Percentiles rank a stretch among this genome's conserved stretches.
These are phyloP conservation scores for Lithosia quadra DNA, from an alignment of 2,888 invertebrate species.

Conservation along the genomic window DNA sequence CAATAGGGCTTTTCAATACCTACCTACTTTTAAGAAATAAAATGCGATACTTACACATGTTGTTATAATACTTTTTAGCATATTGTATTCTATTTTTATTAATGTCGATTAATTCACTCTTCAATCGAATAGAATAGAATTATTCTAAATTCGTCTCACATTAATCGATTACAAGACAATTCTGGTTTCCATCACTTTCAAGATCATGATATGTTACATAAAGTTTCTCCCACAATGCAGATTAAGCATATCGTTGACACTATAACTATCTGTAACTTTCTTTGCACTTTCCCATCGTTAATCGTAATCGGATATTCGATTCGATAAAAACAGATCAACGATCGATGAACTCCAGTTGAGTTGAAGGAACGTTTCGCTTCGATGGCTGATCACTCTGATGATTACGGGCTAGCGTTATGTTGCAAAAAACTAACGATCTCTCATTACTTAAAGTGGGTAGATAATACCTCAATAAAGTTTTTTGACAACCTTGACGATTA, in stretches of 20 bases:
- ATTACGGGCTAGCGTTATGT: conserved; percentile 38
- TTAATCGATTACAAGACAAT: conserved; percentile 2
- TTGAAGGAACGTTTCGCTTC: conserved; percentile 83
- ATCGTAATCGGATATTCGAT: conserved; percentile 67
- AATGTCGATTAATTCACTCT: background rate
- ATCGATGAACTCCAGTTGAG: conserved; percentile 75
- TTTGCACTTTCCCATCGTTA: conserved; percentile 73
- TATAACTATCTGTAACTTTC: conserved; percentile 60
- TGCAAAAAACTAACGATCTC: conserved; percentile 40
- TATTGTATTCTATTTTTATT: background rate
- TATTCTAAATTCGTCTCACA: background rate
- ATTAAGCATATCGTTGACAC: conserved; percentile 30
- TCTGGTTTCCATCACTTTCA: background rate
- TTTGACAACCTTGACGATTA: background rate
- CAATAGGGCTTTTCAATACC: too few species aligned
- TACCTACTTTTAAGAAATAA: too few species aligned
- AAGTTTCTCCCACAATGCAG: conserved; percentile 33
- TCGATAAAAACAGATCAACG: conserved; percentile 73
- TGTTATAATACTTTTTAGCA: too few species aligned
- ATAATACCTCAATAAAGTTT: conserved; percentile 19
- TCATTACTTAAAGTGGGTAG: conserved; percentile 37
- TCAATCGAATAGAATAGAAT: conserved; percentile 2
- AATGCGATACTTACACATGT: too few species aligned
- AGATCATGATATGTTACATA: conserved; percentile 25
- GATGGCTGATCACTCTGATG: conserved; percentile 64